Evolutionary conservation across 1,140 invertebrate species (phyloP).

Genomic region (Aphis gossypii): DNA sequence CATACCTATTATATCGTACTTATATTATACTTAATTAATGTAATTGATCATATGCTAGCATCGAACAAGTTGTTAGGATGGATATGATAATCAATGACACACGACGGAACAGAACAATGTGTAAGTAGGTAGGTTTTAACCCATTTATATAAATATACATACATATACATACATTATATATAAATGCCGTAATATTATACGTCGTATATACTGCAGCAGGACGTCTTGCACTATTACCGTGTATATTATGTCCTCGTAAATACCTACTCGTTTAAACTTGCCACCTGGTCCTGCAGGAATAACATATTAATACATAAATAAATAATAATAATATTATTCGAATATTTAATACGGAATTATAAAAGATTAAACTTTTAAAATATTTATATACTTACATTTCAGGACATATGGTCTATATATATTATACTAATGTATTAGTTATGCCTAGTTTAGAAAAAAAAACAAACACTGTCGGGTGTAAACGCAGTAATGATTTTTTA

Average conservation of each 20-base stretch:
- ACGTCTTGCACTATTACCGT: not conserved
- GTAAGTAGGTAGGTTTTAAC: not conserved
- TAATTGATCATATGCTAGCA: constrained; percentile 7
- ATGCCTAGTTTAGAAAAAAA: not conserved
- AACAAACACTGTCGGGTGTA: not conserved
- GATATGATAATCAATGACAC: constrained; percentile 10
- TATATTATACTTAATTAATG: not conserved
- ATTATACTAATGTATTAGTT: not conserved
- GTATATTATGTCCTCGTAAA: constrained; percentile 16
- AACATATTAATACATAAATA: not conserved
- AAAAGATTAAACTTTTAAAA: not conserved
- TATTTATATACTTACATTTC: not conserved
- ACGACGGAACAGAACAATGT: not conserved
- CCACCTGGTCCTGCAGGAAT: not conserved
- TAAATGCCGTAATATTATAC: not conserved
- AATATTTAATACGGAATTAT: not conserved
- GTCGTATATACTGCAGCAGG: not conserved
- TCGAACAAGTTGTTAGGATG: constrained; percentile 4
- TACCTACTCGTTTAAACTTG: not conserved
- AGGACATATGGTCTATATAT: not conserved
- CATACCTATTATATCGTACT: not conserved
- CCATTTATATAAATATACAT: not conserved
- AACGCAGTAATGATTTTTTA: not conserved
- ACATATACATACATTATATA: not conserved
- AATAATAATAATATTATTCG: not conserved